A percentile compares a stretch with the other conserved stretches of the same genome.
Evolutionary conservation across 2,888 invertebrate genomes (phyloP).

Genomic region (Pogonocherus hispidulus): DNA sequence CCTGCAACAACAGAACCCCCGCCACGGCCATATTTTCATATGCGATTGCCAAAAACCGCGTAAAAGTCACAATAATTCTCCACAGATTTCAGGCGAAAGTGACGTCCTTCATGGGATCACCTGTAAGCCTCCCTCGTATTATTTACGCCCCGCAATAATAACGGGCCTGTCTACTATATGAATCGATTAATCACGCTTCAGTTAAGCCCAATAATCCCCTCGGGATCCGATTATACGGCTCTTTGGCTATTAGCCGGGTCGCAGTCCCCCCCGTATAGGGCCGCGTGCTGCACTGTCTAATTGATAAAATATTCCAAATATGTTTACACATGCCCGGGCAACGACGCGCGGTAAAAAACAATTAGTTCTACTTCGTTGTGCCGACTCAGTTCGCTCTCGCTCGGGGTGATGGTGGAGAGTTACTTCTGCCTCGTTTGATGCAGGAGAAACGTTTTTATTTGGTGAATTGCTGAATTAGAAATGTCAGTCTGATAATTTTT

Average conservation of each 20-base stretch:
- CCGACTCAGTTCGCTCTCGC: conserved; percentile 51
- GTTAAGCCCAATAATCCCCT: conserved; percentile 67
- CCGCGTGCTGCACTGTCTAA: conserved; percentile 52
- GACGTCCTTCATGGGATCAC: no score
- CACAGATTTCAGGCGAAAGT: no score
- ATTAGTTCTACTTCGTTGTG: conserved; percentile 56
- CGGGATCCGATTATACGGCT: conserved; percentile 67
- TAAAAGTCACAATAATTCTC: no score
- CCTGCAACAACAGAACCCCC: no score
- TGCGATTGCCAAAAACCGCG: no score
- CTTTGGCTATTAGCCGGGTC: conserved; percentile 61
- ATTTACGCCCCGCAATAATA: conserved; percentile 66
- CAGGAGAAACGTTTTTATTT: neutral
- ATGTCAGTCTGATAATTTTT: no score
- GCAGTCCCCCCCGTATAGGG: conserved; percentile 28
- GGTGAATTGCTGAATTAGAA: neutral
- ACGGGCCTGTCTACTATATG: conserved; percentile 64
- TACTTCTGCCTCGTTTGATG: neutral
- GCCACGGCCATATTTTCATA: no score
- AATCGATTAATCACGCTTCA: conserved; percentile 69
- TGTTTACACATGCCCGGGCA: conserved; percentile 52
- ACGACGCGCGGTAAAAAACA: conserved; percentile 42
- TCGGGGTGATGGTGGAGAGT: neutral
- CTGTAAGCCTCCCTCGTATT: conserved; percentile 55
- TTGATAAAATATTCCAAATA: conserved; percentile 63